These are phyloP conservation scores for Drosophila picticornis DNA, from an alignment of 2,888 invertebrate genomes.

Conservation along the genomic window DNA sequence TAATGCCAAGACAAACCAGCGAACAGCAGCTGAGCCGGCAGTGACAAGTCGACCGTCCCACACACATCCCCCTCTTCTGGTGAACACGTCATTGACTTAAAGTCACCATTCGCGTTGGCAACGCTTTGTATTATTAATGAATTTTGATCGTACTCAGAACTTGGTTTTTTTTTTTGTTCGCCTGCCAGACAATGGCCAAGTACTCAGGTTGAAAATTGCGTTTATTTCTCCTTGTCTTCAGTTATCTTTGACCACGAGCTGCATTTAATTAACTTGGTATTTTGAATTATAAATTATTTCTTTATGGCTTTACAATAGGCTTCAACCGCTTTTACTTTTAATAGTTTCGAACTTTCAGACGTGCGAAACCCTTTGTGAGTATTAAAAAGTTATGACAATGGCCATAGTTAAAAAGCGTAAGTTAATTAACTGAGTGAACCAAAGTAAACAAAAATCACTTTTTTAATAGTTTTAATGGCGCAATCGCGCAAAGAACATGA, in stretches of 20 bases:
- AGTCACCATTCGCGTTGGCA: constrained; percentile 35
- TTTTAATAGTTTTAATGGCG: constrained; percentile 1
- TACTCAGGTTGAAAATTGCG: constrained; percentile 27
- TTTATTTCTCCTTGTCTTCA: background rate
- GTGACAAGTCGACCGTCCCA: constrained; percentile 45
- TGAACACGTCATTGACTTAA: background rate
- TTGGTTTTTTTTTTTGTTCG: constrained; percentile 17
- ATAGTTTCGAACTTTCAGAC: constrained; percentile 1
- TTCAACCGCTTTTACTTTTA: background rate
- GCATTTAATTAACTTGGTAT: constrained; percentile 42
- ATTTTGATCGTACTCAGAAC: constrained; percentile 46
- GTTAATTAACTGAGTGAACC: constrained; percentile 30
- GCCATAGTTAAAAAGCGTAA: constrained; percentile 18
- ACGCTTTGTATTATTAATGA: constrained; percentile 66
- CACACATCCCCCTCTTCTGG: background rate
- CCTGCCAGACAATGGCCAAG: constrained; percentile 44
- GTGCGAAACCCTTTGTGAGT: constrained; percentile 34
- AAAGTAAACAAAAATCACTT: constrained; percentile 1
- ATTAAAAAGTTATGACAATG: constrained; percentile 45
- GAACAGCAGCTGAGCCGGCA: constrained; percentile 35
- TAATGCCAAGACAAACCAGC: constrained; percentile 59
- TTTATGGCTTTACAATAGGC: background rate
- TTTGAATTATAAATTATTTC: constrained; percentile 25
- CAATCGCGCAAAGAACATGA: background rate
- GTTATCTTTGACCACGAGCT: background rate